Conservation (phyloP, 2,113 vertebrate species). For the Colossoma macropomum region DNA sequence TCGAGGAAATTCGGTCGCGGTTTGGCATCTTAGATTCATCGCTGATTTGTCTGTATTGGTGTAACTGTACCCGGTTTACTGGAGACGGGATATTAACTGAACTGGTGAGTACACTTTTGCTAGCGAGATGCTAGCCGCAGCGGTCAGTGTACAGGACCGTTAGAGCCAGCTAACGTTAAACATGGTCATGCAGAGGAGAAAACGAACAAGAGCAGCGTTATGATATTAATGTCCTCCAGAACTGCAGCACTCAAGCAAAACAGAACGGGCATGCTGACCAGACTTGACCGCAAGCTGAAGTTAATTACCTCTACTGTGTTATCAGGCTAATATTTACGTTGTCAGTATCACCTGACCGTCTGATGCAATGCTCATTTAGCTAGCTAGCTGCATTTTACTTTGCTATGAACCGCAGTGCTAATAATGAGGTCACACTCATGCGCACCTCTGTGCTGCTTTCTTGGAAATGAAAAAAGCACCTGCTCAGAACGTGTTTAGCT, state of each 20-base stretch:
- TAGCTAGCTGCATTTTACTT: background rate
- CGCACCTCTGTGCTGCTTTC: background rate
- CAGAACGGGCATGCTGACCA: background rate
- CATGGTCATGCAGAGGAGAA: background rate
- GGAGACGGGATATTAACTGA: conserved; percentile 45
- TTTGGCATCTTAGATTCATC: background rate
- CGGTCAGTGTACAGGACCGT: conserved; percentile 3
- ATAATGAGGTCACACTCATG: background rate
- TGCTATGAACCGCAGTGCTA: background rate
- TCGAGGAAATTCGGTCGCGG: background rate
- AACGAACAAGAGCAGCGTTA: background rate
- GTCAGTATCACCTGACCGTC: conserved; percentile 6
- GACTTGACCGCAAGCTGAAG: background rate
- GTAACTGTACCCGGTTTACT: conserved; percentile 49
- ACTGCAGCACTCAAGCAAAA: background rate
- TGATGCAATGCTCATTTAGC: conserved; percentile 11
- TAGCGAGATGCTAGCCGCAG: conserved; percentile 18
- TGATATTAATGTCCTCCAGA: background rate
- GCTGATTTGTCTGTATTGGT: background rate
- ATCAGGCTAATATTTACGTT: conserved; percentile 19
- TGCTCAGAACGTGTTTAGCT: no score
- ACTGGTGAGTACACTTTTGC: conserved; percentile 71
- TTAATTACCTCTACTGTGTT: conserved; percentile 8
- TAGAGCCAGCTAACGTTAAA: background rate
- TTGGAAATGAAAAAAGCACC: no score